Conservation (phyloP, 1,140 invertebrate species). For the Leptonema lineaticorne region DNA sequence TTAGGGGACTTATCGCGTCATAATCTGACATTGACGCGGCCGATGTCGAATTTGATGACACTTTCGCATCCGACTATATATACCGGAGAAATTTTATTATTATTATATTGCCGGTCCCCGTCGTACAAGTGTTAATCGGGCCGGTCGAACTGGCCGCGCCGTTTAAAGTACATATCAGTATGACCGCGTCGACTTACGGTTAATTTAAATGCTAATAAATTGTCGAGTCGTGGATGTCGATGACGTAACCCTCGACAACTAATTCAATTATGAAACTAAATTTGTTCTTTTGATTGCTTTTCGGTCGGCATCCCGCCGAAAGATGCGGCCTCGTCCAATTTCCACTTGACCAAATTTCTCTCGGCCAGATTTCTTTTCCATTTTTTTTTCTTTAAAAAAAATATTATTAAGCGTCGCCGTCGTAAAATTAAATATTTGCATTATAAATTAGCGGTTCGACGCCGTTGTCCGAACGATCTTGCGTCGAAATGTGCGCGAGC, state of each 20-base stretch:
- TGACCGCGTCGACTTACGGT: not conserved
- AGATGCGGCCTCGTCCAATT: not conserved
- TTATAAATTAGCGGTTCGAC: no score
- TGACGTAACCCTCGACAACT: constrained; percentile 31
- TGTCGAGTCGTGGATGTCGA: constrained; percentile 25
- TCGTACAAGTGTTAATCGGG: no score
- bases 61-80: not conserved
- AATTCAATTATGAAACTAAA: constrained; percentile 40
- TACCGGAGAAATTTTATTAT: not conserved
- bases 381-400: no score
- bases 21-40: constrained; percentile 4
- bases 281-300: constrained; percentile 37
- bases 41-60: constrained; percentile 3
- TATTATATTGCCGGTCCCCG: no score
- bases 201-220: constrained; percentile 40
- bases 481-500: no score
- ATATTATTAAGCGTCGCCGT: no score
- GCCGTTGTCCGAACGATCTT: no score
- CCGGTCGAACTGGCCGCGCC: no score
- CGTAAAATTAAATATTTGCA: no score
- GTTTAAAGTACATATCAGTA: not conserved
- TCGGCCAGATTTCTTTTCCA: no score
- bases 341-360: not conserved
- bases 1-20: not conserved
- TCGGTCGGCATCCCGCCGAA: not conserved